Base-by-base conservation (phyloP, 2,797 vertebrate genomes). In the Alexandromys oeconomus region DNA sequence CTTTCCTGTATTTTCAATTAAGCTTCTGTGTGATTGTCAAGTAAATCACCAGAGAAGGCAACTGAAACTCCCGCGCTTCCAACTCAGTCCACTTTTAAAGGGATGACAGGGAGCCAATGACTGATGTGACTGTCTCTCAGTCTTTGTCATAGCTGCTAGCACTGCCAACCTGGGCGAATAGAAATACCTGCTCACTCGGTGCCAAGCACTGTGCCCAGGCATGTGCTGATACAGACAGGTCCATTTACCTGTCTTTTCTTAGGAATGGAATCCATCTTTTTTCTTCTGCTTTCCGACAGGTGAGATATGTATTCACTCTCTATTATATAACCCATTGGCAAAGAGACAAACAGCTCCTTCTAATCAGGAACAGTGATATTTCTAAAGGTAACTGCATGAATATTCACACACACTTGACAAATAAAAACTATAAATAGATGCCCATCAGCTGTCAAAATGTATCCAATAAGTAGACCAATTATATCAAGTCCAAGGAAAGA, bases 11-110 rank as follows among this genome's bases (percentile, higher is more conserved):
- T 79, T 97, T 95, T 88, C 95, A 92, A 87, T 94, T 89, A 94
- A 1, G 19, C 37, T 92, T 81, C 9, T 48, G 23, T 77, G 37
- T 89, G 48, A 93, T 13, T 86, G 34, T 91, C 93, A 96, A 91
- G 97, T 85, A 96, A 97, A 92, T 94, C 84, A 96, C 88, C 80
- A 95, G 61, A 94, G 96, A 88, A 89, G 37, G 37, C 74, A 91
- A 95, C 19, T 46, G 63, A 93, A 95, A 91, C 40, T 61, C 85
- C 40, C 51, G 15, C n/a, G 67, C 80, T 94, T 89, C 43, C 19
- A 84, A 57, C 37, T 89, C 51, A 65, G 46, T 67, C 40, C 17
- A 67, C 51, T 74, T 95, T 69, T 89, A 79, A 76, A 95, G 31
- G 51, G n/a, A 65, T 82, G 48, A 34, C 51, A 79, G 67, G 25